A percentile compares a stretch with the other conserved stretches of the same genome.
Evolutionary conservation across 2,888 invertebrate species (phyloP).

Genomic region (Yponomeuta malinellus): DNA sequence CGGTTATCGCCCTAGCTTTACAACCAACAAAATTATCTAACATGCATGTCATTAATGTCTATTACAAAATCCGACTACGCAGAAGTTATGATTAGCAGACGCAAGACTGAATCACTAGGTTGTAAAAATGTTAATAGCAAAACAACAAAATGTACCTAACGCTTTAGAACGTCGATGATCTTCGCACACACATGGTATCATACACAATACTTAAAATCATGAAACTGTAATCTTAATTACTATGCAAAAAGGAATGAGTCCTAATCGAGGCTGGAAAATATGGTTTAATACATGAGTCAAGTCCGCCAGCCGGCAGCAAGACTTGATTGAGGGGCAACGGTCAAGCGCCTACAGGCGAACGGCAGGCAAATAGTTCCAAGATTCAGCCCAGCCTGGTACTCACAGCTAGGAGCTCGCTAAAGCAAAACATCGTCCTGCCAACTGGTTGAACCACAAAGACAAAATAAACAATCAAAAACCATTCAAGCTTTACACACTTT

Average conservation of each 20-base stretch:
- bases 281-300: slow-evolving; percentile 10
- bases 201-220: slow-evolving; percentile 50
- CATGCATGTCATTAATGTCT: not conserved
- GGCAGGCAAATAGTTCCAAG: not conserved
- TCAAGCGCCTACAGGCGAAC: not conserved
- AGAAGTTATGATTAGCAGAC: not conserved
- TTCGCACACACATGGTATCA: slow-evolving; percentile 22
- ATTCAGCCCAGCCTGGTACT: too few relatives aligned
- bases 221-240: slow-evolving; percentile 70
- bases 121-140: slow-evolving; percentile 10
- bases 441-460: not conserved
- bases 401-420: not conserved
- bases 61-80: not conserved
- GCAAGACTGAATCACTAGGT: slow-evolving; percentile 1
- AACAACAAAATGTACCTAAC: slow-evolving; percentile 19
- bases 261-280: slow-evolving; percentile 7
- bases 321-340: not conserved
- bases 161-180: slow-evolving; percentile 43
- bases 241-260: slow-evolving; percentile 28
- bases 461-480: not conserved
- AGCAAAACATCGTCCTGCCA: not conserved
- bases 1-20: not conserved
- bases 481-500: not conserved
- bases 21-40: not conserved
- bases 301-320: not conserved